Evolutionary conservation across 1,140 invertebrate species (phyloP).

Genomic region (Drosophila tsacasi): DNA sequence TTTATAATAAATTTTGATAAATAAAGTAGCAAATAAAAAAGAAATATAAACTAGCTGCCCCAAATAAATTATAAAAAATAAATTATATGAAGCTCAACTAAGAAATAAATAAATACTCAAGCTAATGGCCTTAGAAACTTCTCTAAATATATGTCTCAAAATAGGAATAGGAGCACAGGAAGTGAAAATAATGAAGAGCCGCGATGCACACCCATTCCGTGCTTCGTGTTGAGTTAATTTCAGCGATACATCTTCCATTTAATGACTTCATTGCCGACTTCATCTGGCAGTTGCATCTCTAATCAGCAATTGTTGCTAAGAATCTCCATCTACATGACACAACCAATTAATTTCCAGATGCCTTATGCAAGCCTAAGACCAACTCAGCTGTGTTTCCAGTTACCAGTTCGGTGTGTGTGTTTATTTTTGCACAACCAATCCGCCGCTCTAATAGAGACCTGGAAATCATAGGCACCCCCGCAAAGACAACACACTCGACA

Average conservation of each 20-base stretch:
- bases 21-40: neutral
- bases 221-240: conserved; percentile 12
- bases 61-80: neutral
- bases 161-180: neutral
- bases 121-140: neutral
- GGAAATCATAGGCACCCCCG: conserved; percentile 72
- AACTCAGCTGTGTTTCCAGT: conserved; percentile 58
- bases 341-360: conserved; percentile 75
- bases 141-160: neutral
- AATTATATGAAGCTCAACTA: neutral
- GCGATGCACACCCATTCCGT: conserved; percentile 10
- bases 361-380: conserved; percentile 41
- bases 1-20: neutral
- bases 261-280: conserved; percentile 46
- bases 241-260: conserved; percentile 39
- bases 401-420: conserved; percentile 16
- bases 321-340: conserved; percentile 63
- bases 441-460: conserved; percentile 73
- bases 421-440: conserved; percentile 35
- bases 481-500: conserved; percentile 51
- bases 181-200: conserved; percentile 18
- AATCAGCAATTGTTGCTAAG: conserved; percentile 53
- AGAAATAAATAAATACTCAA: neutral
- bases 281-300: conserved; percentile 43
- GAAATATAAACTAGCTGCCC: too few species aligned